These are phyloP conservation scores for Campoplex capitator DNA, from an alignment of 2,888 invertebrate genomes.

Conservation along the genomic window DNA sequence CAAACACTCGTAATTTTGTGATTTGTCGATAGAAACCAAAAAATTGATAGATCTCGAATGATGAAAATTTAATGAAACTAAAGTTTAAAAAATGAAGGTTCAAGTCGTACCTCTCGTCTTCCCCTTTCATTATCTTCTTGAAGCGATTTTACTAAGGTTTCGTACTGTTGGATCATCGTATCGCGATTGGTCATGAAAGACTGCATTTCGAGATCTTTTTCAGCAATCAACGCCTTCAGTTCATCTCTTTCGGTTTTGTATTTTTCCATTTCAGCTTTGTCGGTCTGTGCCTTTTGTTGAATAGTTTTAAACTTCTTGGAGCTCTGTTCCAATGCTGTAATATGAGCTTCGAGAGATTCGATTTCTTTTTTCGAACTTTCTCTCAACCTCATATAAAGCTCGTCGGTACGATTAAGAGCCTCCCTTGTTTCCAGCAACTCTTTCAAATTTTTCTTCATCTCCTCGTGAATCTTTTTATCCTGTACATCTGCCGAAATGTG, in stretches of 20 bases:
- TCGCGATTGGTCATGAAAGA: slow-evolving; percentile 77
- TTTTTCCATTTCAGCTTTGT: slow-evolving; percentile 72
- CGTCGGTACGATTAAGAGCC: slow-evolving; percentile 58
- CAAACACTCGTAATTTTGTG: background rate
- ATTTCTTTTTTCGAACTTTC: slow-evolving; percentile 54
- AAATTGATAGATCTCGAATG: background rate
- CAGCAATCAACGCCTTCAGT: slow-evolving; percentile 68
- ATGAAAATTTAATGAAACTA: background rate
- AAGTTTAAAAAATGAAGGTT: background rate
- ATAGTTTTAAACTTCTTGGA: slow-evolving; percentile 61
- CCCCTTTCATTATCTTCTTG: slow-evolving; percentile 76
- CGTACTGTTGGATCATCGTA: slow-evolving; percentile 76
- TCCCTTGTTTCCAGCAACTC: slow-evolving; percentile 72
- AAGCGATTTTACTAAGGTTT: slow-evolving; percentile 74
- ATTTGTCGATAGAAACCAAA: too few relatives aligned
- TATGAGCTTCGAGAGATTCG: slow-evolving; percentile 15
- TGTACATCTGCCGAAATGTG: slow-evolving; percentile 43
- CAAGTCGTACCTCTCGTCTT: slow-evolving; percentile 72
- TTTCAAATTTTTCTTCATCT: slow-evolving; percentile 74
- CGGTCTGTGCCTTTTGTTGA: slow-evolving; percentile 70
- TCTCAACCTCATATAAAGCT: slow-evolving; percentile 65
- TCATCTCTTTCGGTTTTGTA: slow-evolving; percentile 71
- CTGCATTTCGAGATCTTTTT: slow-evolving; percentile 77
- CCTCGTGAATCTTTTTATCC: slow-evolving; percentile 73
- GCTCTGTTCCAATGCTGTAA: slow-evolving; percentile 33